Conservation (phyloP, 2,888 invertebrate species). For the Elgonia sp. region DNA sequence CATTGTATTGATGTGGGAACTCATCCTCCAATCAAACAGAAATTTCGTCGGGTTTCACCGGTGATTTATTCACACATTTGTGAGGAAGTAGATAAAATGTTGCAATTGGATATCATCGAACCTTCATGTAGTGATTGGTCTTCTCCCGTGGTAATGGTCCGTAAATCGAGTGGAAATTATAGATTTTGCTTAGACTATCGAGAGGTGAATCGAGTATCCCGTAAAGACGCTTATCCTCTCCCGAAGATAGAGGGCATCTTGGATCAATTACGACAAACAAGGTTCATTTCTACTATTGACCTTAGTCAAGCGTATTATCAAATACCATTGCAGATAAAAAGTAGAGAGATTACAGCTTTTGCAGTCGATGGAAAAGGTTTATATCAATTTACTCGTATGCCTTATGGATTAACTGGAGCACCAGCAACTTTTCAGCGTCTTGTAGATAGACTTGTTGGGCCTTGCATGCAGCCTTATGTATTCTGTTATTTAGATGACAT, state of each 20-base stretch:
- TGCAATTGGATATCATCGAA: constrained; percentile 22
- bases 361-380: no score
- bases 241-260: constrained; percentile 62
- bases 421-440: constrained; percentile 74
- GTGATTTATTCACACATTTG: background rate
- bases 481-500: background rate
- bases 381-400: no score
- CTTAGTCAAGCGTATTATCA: no score
- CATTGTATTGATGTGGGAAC: background rate
- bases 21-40: background rate
- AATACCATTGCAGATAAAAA: no score
- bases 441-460: constrained; percentile 49
- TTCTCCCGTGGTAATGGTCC: background rate
- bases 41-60: background rate
- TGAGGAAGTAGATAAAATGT: background rate
- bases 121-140: constrained; percentile 46
- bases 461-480: no score
- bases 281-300: constrained; percentile 72
- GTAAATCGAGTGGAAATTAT: constrained; percentile 41
- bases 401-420: constrained; percentile 68
- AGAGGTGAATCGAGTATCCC: constrained; percentile 29
- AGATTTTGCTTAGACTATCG: constrained; percentile 58
- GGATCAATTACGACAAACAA: constrained; percentile 50
- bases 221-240: constrained; percentile 71
- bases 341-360: no score